Base-by-base conservation (phyloP, 2,888 invertebrate species). In the Microctonus hyperodae region DNA sequence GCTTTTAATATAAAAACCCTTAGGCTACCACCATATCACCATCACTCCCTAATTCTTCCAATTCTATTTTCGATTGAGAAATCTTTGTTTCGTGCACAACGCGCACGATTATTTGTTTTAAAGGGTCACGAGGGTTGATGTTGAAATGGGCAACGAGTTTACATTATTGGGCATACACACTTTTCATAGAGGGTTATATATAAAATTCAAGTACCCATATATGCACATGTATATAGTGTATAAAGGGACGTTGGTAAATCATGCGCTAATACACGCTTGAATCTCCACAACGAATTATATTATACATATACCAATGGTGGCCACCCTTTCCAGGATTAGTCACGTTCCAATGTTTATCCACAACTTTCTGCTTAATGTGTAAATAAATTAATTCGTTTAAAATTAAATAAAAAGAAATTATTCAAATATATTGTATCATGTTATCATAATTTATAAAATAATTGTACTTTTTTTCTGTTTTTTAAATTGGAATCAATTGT, bases 101-200 rank as follows among this genome's bases (percentile, higher is more conserved):
- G 70, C 72, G 69, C 69, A 70, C 72, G 69, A 50, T 70, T 80
- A 80, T 81, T 82, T 82, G 81, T 81, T 80, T 82, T 79, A 79
- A 78, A 79, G 81, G 78, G 76, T 71, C 70, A 51, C 59, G 62
- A 65, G 61, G 71, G 78, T 76, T 76, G n/a, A n/a, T n/a, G 78
- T 74, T 79, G 67, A 82, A 82, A 82, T 81, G 81, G 79, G 78
- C 82, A 82, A 75, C 78, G 81, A 75, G 77, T 80, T 79, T 76
- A 75, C 74, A 75, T 73, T 56, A 75, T 76, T 74, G 73, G 72
- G 71, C 48, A 64, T 71, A 74, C 69, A 72, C 73, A 75, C 74
- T 76, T 76, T 76, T 70, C 66, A 66, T 64, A 70, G 74, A 70
- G 67, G 70, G n/a, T n/a, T n/a, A 60, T 57, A 73, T 67, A 65